phyloP scores from a whole-genome alignment of 2,888 invertebrate genomes.

The Ellobium chinense region DNA sequence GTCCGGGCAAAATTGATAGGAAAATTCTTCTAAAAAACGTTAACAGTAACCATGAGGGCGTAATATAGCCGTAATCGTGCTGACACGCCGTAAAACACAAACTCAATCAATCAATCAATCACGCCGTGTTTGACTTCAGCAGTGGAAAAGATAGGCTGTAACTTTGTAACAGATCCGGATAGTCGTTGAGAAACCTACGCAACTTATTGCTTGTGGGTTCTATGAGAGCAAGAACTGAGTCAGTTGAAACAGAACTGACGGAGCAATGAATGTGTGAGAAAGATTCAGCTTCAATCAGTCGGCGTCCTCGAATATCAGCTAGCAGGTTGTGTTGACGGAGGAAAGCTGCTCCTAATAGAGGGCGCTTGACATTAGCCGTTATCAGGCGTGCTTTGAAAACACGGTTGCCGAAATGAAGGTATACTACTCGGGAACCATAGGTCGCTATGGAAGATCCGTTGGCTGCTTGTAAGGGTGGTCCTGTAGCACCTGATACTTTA shows the following conservation, averaged over 20 bases:
- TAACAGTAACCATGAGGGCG: too few species aligned
- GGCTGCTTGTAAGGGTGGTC: constrained; percentile 18
- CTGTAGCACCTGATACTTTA: neutral
- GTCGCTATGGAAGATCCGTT: constrained; percentile 30
- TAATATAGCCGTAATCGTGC: too few species aligned
- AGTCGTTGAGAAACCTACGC: constrained; percentile 28
- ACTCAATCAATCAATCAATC: too few species aligned
- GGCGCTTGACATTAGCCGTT: constrained; percentile 26
- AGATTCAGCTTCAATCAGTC: constrained; percentile 17
- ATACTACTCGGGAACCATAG: constrained; percentile 18
- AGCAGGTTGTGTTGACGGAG: constrained; percentile 24
- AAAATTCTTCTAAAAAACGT: too few species aligned
- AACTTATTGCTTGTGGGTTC: constrained; percentile 5
- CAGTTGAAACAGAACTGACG: constrained; percentile 12
- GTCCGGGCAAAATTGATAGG: too few species aligned
- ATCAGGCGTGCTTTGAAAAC: constrained; percentile 16
- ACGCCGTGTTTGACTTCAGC: neutral
- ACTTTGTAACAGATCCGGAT: constrained; percentile 20
- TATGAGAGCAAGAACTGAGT: neutral
- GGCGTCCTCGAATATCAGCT: constrained; percentile 22
- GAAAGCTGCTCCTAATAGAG: constrained; percentile 37
- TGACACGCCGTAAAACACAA: too few species aligned
- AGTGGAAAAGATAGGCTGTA: constrained; percentile 8
- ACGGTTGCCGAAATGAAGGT: neutral
- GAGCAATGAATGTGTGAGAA: constrained; percentile 6